Conservation (phyloP, 2,888 invertebrate genomes). For the Choreutis nemorana region DNA sequence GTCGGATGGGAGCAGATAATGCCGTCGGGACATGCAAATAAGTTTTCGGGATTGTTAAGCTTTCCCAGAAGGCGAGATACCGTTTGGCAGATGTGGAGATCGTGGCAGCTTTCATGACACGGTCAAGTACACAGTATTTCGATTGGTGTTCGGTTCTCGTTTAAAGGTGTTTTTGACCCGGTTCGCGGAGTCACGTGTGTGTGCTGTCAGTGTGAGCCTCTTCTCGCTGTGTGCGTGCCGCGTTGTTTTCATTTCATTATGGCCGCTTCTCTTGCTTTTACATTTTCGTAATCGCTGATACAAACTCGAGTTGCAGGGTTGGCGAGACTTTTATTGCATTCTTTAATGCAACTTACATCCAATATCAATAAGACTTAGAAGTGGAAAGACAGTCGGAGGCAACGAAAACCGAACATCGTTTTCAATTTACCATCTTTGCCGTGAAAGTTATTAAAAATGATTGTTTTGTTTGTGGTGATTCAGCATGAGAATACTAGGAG, state of each 20-base stretch:
- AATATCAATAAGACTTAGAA: too few relatives aligned
- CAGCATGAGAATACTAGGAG: slow-evolving; percentile 29
- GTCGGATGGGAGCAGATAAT: slow-evolving; percentile 41
- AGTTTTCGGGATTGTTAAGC: slow-evolving; percentile 54
- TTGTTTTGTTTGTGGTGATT: slow-evolving; percentile 1
- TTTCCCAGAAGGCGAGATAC: slow-evolving; percentile 61
- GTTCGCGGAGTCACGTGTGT: slow-evolving; percentile 38
- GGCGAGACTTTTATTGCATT: slow-evolving; percentile 29
- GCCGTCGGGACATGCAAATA: slow-evolving; percentile 56
- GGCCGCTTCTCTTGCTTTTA: slow-evolving; percentile 58
- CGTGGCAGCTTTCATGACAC: slow-evolving; percentile 50
- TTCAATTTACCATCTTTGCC: too few relatives aligned
- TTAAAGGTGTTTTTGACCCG: slow-evolving; percentile 64
- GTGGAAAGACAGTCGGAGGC: too few relatives aligned
- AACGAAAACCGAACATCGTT: too few relatives aligned
- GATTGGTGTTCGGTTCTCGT: slow-evolving; percentile 53
- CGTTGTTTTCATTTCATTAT: slow-evolving; percentile 59
- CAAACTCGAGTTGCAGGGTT: slow-evolving; percentile 44
- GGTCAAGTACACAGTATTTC: slow-evolving; percentile 57
- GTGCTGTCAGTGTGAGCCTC: slow-evolving; percentile 19
- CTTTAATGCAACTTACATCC: slow-evolving; percentile 16
- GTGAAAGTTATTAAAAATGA: too few relatives aligned
- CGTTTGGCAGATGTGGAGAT: slow-evolving; percentile 60
- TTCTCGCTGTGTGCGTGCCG: slow-evolving; percentile 38
- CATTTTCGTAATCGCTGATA: slow-evolving; percentile 59